These are phyloP conservation scores for Volucella bombylans DNA, from an alignment of 2,888 invertebrate species.

Conservation along the genomic window DNA sequence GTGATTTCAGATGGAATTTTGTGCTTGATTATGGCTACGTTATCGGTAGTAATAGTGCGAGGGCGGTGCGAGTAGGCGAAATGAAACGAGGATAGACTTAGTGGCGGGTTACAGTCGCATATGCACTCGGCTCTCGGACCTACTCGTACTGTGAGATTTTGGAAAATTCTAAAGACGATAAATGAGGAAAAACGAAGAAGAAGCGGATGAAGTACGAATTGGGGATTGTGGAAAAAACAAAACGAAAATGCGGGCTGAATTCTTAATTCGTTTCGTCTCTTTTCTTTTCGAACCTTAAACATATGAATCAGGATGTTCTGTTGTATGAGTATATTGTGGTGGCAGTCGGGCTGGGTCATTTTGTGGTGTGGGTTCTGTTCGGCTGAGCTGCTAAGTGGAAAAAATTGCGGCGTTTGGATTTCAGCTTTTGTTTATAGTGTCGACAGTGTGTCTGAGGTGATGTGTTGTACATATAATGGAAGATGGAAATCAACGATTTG, in stretches of 20 bases:
- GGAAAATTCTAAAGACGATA: constrained; percentile 59
- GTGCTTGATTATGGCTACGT: constrained; percentile 65
- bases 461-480: constrained; percentile 31
- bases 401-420: constrained; percentile 31
- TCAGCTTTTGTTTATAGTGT: constrained; percentile 16
- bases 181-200: constrained; percentile 21
- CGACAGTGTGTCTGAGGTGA: constrained; percentile 46
- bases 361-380: too few species aligned
- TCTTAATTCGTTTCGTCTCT: constrained; percentile 61
- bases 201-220: background rate
- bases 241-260: constrained; percentile 68
- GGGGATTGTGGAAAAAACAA: constrained; percentile 23
- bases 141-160: constrained; percentile 67
- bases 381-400: constrained; percentile 54
- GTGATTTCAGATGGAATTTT: constrained; percentile 68
- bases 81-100: constrained; percentile 67
- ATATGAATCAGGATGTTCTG: constrained; percentile 69
- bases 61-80: background rate
- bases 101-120: constrained; percentile 59
- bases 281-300: constrained; percentile 27
- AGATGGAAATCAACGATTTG: constrained; percentile 62
- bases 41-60: background rate
- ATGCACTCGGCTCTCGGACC: constrained; percentile 38
- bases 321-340: constrained; percentile 11
- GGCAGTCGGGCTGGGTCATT: background rate